Percentiles rank a stretch among this genome's conserved stretches.
Evolutionary conservation across 64 coral and sea anemone species (phyloP).

Genomic region (Anthopleura sola): DNA sequence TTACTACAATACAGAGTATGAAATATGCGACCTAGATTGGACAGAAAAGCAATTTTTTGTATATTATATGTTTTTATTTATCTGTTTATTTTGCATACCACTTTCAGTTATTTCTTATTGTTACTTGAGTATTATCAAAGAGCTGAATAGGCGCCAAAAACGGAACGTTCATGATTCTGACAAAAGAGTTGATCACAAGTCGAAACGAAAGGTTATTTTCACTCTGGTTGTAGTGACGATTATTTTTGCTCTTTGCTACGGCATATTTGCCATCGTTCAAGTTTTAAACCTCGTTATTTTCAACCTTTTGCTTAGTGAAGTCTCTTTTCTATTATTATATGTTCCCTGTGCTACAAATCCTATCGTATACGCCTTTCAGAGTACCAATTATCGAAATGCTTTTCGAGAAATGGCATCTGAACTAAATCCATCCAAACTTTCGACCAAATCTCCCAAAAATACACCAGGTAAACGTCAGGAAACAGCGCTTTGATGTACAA

Average conservation of each 20-base stretch:
- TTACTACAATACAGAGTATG: neutral
- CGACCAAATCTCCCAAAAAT: neutral
- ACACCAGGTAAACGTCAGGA: neutral
- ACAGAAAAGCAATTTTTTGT: neutral
- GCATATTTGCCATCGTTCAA: neutral
- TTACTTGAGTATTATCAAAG: constrained; percentile 16
- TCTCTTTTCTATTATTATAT: constrained; percentile 6
- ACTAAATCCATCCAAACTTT: neutral
- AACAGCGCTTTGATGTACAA: neutral
- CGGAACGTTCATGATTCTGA: neutral
- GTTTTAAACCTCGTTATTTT: neutral
- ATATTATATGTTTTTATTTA: neutral
- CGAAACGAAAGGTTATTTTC: neutral
- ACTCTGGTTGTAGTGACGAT: neutral
- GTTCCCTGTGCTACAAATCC: constrained; percentile 8
- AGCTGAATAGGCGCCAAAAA: neutral
- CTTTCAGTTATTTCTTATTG: constrained; percentile 13
- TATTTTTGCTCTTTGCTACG: neutral
- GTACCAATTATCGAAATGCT: constrained; percentile 31
- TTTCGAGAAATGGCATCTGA: constrained; percentile 9
- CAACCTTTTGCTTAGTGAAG: neutral
- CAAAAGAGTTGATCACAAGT: neutral
- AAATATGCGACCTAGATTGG: neutral
- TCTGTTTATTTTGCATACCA: constrained; percentile 8
- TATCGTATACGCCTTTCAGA: constrained; percentile 31